Conservation (phyloP, 2,888 invertebrate species). For the Metopia argyrocephala region DNA sequence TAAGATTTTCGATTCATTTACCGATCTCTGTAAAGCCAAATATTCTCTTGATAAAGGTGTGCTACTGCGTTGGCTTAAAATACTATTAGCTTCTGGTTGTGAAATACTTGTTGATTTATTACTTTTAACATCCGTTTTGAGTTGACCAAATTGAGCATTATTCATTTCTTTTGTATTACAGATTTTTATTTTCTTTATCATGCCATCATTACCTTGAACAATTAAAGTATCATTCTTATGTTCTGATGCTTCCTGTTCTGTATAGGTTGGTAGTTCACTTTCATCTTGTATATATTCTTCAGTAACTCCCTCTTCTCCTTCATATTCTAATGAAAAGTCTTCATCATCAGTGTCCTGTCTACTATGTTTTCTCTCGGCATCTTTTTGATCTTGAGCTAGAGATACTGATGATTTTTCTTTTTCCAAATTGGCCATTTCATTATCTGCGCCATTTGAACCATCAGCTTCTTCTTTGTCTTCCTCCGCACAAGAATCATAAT, state of each 20-base stretch:
- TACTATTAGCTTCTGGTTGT: constrained; percentile 19
- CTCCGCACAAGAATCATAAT: constrained; percentile 21
- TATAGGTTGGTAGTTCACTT: constrained; percentile 9
- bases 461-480: constrained; percentile 9
- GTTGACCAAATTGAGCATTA: constrained; percentile 42
- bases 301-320: constrained; percentile 49
- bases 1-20: constrained; percentile 84
- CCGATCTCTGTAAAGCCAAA: constrained; percentile 82
- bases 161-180: constrained; percentile 39
- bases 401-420: not conserved
- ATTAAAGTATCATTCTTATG: constrained; percentile 35
- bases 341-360: constrained; percentile 15
- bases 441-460: not conserved
- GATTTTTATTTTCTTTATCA: constrained; percentile 46
- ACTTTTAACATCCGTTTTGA: constrained; percentile 40
- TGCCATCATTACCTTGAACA: constrained; percentile 42
- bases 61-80: constrained; percentile 64
- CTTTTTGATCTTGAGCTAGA: not conserved
- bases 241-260: constrained; percentile 28
- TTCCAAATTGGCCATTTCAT: not conserved
- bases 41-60: constrained; percentile 81
- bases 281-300: constrained; percentile 27
- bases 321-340: constrained; percentile 53
- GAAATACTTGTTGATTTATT: constrained; percentile 20
- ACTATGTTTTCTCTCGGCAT: not conserved